Conservation (phyloP, 2,888 invertebrate species). For the Melipona beecheii region DNA sequence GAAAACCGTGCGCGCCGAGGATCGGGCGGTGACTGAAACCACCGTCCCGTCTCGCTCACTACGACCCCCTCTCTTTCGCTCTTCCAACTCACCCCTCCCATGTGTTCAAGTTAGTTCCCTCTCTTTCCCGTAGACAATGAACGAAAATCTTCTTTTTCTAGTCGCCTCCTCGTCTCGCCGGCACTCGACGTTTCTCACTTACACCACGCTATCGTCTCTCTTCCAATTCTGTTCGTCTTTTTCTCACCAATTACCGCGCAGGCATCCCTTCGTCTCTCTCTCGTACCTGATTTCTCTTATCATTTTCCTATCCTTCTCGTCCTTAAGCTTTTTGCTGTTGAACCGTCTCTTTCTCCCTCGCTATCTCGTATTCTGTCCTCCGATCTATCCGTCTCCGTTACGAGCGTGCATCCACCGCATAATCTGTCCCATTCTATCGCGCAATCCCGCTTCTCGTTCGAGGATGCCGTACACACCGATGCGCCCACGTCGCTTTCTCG, state of each 20-base stretch:
- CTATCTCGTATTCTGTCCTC: background rate
- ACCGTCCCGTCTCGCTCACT: conserved; percentile 63
- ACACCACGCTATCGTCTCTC: conserved; percentile 12
- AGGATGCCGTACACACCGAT: background rate
- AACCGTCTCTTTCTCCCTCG: background rate
- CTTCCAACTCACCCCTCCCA: conserved; percentile 42
- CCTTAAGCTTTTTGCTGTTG: conserved; percentile 25
- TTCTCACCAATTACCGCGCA: background rate
- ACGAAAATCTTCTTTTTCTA: conserved; percentile 48
- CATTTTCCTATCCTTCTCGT: conserved; percentile 19
- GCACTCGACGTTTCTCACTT: conserved; percentile 30
- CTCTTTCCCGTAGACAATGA: conserved; percentile 26
- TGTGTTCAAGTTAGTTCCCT: conserved; percentile 30
- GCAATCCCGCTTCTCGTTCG: conserved; percentile 18
- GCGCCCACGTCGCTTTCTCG: conserved; percentile 1
- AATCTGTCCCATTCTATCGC: conserved; percentile 11
- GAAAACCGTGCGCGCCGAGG: conserved; percentile 81
- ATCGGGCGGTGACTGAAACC: conserved; percentile 83
- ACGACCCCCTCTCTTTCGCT: conserved; percentile 58
- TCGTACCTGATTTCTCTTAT: conserved; percentile 43
- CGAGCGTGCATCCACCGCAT: background rate
- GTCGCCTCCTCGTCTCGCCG: conserved; percentile 31
- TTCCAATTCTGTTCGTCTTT: conserved; percentile 13
- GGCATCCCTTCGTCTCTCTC: conserved; percentile 14
- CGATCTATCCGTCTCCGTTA: conserved; percentile 2